Percentiles rank a stretch among this genome's conserved stretches.
phyloP scores from a whole-genome alignment of 2,113 vertebrate genomes.

The Phylloscopus trochilus region DNA sequence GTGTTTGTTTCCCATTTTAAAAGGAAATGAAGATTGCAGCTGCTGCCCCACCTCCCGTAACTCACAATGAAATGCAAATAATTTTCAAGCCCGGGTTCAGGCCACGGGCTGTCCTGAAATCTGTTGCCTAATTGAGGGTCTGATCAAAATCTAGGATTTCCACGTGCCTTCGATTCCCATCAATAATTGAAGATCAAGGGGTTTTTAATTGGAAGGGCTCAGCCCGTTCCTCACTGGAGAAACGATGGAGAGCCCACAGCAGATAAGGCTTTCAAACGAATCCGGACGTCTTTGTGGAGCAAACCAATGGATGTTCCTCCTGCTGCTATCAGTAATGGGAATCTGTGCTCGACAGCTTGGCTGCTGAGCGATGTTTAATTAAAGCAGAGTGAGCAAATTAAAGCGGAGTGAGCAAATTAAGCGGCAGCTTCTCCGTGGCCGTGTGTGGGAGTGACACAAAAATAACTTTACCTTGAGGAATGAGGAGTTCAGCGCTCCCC shows the following conservation, averaged over 20 bases:
- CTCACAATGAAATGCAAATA: neutral
- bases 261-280: neutral
- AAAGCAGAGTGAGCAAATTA: neutral
- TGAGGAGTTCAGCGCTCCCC: neutral
- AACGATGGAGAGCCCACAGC: neutral
- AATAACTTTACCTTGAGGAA: neutral
- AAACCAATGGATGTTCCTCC: neutral
- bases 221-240: neutral
- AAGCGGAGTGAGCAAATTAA: neutral
- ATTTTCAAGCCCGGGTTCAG: neutral
- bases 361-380: conserved; percentile 9
- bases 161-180: neutral
- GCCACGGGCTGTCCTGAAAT: neutral
- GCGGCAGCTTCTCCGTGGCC: neutral
- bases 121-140: neutral
- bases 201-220: neutral
- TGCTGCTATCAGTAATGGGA: neutral
- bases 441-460: neutral
- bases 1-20: neutral
- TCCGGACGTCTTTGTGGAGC: neutral
- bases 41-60: neutral
- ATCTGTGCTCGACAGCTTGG: neutral
- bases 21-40: neutral
- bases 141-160: neutral
- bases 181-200: neutral